Conservation (phyloP, 2,113 vertebrate genomes). For the Thalassoma bifasciatum region DNA sequence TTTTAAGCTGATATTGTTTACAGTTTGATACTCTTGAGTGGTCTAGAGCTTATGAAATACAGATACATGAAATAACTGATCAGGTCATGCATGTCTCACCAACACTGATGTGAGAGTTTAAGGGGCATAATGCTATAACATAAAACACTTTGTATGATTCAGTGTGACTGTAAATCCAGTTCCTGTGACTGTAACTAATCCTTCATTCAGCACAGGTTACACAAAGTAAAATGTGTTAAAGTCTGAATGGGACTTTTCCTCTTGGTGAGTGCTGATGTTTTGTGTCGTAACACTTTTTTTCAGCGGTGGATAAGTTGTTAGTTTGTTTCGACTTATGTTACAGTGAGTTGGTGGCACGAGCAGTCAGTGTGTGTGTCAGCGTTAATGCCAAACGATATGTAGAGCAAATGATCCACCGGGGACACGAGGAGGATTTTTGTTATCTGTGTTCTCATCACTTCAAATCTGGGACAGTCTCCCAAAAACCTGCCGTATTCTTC, state of each 20-base stretch:
- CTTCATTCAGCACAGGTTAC: no score
- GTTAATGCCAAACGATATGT: conserved; percentile 48
- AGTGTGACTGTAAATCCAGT: no score
- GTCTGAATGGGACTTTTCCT: not conserved
- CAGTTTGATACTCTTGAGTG: no score
- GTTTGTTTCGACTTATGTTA: not conserved
- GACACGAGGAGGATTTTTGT: conserved; percentile 40
- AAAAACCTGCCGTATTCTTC: conserved; percentile 49
- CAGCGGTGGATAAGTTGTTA: not conserved
- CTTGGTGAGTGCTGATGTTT: not conserved
- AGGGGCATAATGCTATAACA: no score
- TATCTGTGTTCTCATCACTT: conserved; percentile 55
- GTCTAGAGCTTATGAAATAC: no score
- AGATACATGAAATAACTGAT: no score
- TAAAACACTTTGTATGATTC: no score
- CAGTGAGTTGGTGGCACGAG: not conserved
- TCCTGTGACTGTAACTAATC: no score
- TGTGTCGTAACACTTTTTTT: not conserved
- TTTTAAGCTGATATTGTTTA: no score
- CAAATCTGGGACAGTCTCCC: conserved; percentile 63
- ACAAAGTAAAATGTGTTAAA: not conserved
- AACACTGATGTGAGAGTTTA: no score
- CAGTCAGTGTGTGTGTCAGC: conserved; percentile 31
- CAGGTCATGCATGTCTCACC: no score
- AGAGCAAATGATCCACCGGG: conserved; percentile 59